Conservation (phyloP, 1,140 invertebrate genomes). For the Drosophila orosa region DNA sequence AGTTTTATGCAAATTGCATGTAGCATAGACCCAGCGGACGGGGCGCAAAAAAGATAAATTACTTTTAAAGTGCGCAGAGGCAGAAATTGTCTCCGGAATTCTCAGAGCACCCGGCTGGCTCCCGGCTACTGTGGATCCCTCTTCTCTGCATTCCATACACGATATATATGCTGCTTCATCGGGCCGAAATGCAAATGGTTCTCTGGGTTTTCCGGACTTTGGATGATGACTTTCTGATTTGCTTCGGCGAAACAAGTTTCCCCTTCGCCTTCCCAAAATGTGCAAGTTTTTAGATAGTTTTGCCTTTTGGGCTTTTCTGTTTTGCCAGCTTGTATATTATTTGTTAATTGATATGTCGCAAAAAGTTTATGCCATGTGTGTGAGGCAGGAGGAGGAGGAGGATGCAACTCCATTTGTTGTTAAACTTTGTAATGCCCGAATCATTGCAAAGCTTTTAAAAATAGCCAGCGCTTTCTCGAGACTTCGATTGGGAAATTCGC, state of each 20-base stretch:
- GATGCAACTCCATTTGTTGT: conserved; percentile 32
- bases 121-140: conserved; percentile 2
- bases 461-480: conserved; percentile 7
- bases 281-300: conserved; percentile 52
- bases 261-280: conserved; percentile 4
- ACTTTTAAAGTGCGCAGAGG: conserved; percentile 74
- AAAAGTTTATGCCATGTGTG: conserved; percentile 53
- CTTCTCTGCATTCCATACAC: conserved; percentile 7
- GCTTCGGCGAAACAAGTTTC: conserved; percentile 69
- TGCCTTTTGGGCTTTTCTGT: conserved; percentile 63
- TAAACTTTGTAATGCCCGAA: conserved; percentile 59
- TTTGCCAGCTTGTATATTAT: conserved; percentile 76
- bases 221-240: conserved; percentile 81
- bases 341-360: conserved; percentile 80
- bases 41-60: conserved; percentile 72
- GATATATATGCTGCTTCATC: conserved; percentile 44
- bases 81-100: conserved; percentile 21
- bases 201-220: conserved; percentile 34
- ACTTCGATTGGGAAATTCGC: conserved; percentile 1
- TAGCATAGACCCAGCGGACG: conserved; percentile 41
- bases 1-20: conserved; percentile 81
- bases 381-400: background rate
- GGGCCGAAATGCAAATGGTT: conserved; percentile 64
- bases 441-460: conserved; percentile 47
- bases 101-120: background rate